Base-by-base conservation (phyloP, 2,888 invertebrate species). In the Phyto melanocephala region DNA sequence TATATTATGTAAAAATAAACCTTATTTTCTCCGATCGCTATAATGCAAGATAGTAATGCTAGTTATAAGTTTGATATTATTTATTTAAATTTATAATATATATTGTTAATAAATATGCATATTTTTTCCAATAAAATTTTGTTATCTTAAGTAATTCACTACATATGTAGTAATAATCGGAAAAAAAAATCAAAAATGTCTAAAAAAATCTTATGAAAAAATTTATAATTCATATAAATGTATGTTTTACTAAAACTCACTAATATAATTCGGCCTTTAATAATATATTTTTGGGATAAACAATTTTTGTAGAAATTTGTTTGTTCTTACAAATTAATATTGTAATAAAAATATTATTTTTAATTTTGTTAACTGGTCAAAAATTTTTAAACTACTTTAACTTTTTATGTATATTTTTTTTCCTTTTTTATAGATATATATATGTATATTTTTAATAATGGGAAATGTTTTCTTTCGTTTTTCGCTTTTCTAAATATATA, bases 1-100 rank as follows among this genome's bases (percentile, higher is more conserved):
- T 33, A 10, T 15, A 15, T 60, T 40, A 40, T n/a, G 8, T 22
- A 40, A 54, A 54, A 28, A 3, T 37, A 60, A 40, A n/a, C 15
- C 10, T 56, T 22, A 56, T 20, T 42, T 47, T 35, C 1, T 10
- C 24, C 33, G 24, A 22, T 45, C 7, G 42, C 24, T 62, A 28
- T 42, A 68, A 68, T 77, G 68, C 15, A 37, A 67, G 17, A 40
- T 68, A 45, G 24, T 52, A 42, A 54, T 70, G 47, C 35, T 71
- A 8, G 58, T 72, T 17, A 37, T 60, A 40, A 72, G 28, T 62
- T 22, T 35, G 68, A 15, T 77, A 60, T 8, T 63, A 50, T 42
- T 17, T 58, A 45, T 63, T 50, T 42, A 24, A 42, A 11, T 40
- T 62, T 54, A 99, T 99, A 90, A 95, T 97, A 94, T 95, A 71